Conservation (phyloP, 2,113 vertebrate genomes). For the Heterocephalus glaber region DNA sequence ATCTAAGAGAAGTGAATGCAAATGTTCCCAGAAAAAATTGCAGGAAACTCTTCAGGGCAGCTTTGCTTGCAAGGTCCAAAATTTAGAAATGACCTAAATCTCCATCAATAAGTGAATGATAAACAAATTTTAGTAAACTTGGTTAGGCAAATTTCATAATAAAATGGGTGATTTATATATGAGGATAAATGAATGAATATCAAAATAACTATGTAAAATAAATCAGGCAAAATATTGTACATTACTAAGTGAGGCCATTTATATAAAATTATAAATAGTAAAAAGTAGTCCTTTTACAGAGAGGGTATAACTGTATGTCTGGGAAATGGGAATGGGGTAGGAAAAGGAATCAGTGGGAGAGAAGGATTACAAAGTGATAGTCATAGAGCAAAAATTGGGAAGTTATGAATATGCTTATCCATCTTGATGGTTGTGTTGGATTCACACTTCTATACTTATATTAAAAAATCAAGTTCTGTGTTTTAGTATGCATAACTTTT, state of each 20-base stretch:
- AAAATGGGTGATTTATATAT: background rate
- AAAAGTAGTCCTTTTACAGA: background rate
- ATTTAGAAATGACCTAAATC: background rate
- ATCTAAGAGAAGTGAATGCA: background rate
- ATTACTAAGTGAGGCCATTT: background rate
- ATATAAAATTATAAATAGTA: background rate
- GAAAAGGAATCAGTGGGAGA: rapidly evolving
- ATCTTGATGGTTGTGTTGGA: background rate
- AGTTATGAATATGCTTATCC: background rate
- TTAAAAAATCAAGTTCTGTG: background rate
- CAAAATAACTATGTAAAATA: constrained; percentile 18
- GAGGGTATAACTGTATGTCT: background rate
- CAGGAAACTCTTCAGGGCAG: background rate
- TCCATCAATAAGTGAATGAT: background rate
- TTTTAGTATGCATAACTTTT: background rate
- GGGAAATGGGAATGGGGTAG: background rate
- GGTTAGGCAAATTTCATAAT: background rate
- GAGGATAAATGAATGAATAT: background rate
- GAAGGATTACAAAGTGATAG: background rate
- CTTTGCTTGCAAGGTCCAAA: background rate
- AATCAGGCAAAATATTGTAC: background rate
- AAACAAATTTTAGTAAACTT: background rate
- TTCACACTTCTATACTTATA: background rate
- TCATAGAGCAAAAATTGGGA: background rate
- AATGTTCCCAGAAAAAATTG: background rate